Evolutionary conservation across 2,888 invertebrate species (phyloP), one percentile per base, ranked within the genome.

Genomic region (Trypoxylon attenuatum): DNA sequence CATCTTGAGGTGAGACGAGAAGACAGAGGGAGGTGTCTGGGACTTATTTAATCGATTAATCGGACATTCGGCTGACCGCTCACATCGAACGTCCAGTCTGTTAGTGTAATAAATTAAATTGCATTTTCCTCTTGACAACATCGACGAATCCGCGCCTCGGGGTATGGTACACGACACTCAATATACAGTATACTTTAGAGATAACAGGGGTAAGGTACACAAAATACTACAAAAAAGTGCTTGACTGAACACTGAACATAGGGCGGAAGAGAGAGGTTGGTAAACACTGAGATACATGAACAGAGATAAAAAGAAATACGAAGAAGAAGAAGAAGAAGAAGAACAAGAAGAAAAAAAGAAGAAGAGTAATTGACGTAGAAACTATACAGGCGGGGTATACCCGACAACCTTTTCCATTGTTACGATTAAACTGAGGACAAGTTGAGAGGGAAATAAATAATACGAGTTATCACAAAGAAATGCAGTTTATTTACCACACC

Each of bases 401-500:
- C 29, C 27, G 19, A 54, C 47, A 46, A 39, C 39, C 5, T 47
- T 23, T 60, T 55, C 33, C 45, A 39, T 51, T 52, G 56, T 43
- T 51, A 46, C 42, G 16, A 45, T 39, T 71, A n/a, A n/a, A 61
- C 66, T 71, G 62, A 66, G 72, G 72, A 74, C 71, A 69, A 47
- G 70, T 80, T 82, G 81, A 84, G 55, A 83, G 86, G 84, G 78
- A 83, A 86, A 86, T 86, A 86, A 86, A 82, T 82, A 81, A 83
- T 82, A 79, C 86, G 80, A 83, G 78, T 86, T 84, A 82, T 85
- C 83, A 85, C 83, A 84, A 83, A 80, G 75, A 76, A 85, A 84
- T 85, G 83, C 84, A 85, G 83, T 87, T 86, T 86, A 87, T 87
- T 87, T 78, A 85, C 81, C 84, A 87, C 84, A 85, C 82, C 81